Base-by-base conservation (phyloP, 2,797 vertebrate genomes). In the Lutjanus campechanus region DNA sequence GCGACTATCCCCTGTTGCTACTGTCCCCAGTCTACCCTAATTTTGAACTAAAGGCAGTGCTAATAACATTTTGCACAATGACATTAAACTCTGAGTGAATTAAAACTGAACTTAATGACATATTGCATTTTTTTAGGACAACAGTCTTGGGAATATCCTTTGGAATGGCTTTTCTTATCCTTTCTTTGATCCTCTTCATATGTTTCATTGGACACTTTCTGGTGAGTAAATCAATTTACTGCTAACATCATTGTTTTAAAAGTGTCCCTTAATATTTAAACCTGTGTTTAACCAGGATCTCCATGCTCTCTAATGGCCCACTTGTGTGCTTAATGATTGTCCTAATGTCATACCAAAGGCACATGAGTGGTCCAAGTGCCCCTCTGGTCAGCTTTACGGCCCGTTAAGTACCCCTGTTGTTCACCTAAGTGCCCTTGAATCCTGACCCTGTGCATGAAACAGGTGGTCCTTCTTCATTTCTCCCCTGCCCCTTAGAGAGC, bases 191-290 rank as follows among this genome's bases (percentile, higher is more conserved):
- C 90, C 95, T 98, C 56, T 96, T 98, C 73, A 94, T 97, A 90
- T 98, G 97, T 93, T 98, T 98, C 71, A 96, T 97, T 81, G 97
- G 97, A 84, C 97, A 98, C 83, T 95, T 98, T 47, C 78, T 97
- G 96, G 97, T 98, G 94, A 80, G 97, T 91, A 44, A 74, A 76
- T 75, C 29, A 3, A 62, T 65, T 67, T 43, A 63, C 17, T 25
- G 4, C 50, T 55, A 47, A 53, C 9, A 41, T 40, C 4, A 7
- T 41, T 47, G 5, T 75, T 74, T 61, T 19, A n/a, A 1, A 50
- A 47, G 11, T 11, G 50, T 54, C 16, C 41, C 53, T 69, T 61
- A 56, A 49, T 25, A 59, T 49, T 73, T 22, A 77, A 82, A 53
- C 8, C 12, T 54, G 4, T 46, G 36, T 64, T 71, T 61, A 58